Evolutionary conservation across 2,113 vertebrate species (phyloP), one percentile per base, ranked within the genome.

Genomic region (Beaufortia kweichowensis): DNA sequence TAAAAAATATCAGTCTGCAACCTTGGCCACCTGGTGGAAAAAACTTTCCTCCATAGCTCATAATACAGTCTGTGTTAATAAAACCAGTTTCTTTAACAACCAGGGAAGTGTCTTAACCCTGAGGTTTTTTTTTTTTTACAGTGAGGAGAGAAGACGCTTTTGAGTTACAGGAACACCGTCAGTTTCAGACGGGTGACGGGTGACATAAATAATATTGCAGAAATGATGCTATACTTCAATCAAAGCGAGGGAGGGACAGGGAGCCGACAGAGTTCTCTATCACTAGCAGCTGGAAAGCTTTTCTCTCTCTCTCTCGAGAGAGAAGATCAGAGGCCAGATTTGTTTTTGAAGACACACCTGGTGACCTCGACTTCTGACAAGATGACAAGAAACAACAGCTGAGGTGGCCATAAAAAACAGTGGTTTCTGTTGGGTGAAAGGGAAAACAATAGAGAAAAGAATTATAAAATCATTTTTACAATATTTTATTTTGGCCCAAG

Each of bases 161-260:
- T 35, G 65, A 82, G 82, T 85, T 81, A 87, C 26, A 10, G 76
- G 73, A 61, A 84, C 76, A 11, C 15, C 3, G 65, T 50, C 67
- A 21, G 3, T 76, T 72, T 15, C 46, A 31, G 50, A 69, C 15
- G n/a, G 14, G 12, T 46, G 43, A 64, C 59, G 55, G 63, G 62
- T 8, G 2, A 39, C 59, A 81, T 85, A 74, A 84, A 88, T 87
- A 85, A 89, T 78, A 73, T 19, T 84, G 87, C 79, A 69, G 21
- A 82, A 77, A 68, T 26, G 33, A 67, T 84, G 78, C 81, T 48
- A 83, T 46, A 15, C 53, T 41, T 71, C 53, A 28, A 41, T 71
- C 68, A 71, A 41, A 59, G 53, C 33, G 19, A 14, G 1, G 48
- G 11, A 33, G 31, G 17, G 5, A 46, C 26, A 28, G 43, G 8